phyloP scores from a whole-genome alignment of 1,140 invertebrate genomes.

The Neelides sp. region DNA sequence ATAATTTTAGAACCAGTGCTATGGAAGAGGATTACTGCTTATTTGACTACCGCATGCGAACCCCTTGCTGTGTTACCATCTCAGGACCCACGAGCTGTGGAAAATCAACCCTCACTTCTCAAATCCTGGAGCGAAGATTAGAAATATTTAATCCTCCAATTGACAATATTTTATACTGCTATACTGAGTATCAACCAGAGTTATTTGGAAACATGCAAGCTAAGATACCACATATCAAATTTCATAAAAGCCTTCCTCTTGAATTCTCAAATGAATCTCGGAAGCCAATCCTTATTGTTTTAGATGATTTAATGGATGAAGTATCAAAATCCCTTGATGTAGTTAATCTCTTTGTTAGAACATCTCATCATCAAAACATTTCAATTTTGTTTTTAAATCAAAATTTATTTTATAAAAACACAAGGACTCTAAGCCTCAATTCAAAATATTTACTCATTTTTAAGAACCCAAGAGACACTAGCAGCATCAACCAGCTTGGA shows the following conservation, averaged over 20 bases:
- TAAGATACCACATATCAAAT: slow-evolving; percentile 4
- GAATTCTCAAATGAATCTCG: neutral
- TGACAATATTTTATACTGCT: slow-evolving; percentile 13
- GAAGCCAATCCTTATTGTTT: slow-evolving; percentile 2
- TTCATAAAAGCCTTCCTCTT: slow-evolving; percentile 6
- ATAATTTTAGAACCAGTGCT: neutral
- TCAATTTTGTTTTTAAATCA: slow-evolving; percentile 4
- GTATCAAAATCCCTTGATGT: neutral
- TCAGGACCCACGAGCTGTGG: slow-evolving; percentile 11
- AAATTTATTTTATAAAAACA: slow-evolving; percentile 12
- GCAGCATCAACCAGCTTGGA: slow-evolving; percentile 2
- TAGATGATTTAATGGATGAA: slow-evolving; percentile 20
- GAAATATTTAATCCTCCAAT: slow-evolving; percentile 10
- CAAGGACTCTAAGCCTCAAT: neutral
- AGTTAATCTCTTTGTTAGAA: slow-evolving; percentile 2
- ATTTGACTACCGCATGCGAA: neutral
- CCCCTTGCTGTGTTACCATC: neutral
- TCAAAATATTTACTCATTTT: slow-evolving; percentile 12
- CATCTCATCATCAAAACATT: slow-evolving; percentile 13
- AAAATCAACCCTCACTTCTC: slow-evolving; percentile 3
- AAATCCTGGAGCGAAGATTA: slow-evolving; percentile 7
- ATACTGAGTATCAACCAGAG: slow-evolving; percentile 3
- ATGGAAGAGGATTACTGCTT: too few relatives aligned
- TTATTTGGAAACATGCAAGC: slow-evolving; percentile 4
- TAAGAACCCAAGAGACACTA: slow-evolving; percentile 13